phyloP scores from a whole-genome alignment of 1,140 invertebrate genomes.

The Lepidurus arcticus region DNA sequence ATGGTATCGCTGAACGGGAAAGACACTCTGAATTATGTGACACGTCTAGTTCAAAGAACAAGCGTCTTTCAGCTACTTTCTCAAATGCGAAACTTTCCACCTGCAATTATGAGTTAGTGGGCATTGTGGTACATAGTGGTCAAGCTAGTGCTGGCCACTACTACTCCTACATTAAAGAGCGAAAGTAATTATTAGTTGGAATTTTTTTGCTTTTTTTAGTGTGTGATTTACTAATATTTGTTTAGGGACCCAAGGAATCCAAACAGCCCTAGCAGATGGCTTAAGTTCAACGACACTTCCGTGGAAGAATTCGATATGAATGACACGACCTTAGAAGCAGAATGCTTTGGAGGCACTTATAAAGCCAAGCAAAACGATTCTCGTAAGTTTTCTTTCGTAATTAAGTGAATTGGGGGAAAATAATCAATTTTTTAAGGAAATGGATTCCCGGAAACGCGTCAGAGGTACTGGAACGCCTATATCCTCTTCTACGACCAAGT shows the following conservation, averaged over 20 bases:
- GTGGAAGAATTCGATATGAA: constrained; percentile 48
- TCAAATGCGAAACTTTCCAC: constrained; percentile 23
- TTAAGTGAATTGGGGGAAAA: not conserved
- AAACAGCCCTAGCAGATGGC: constrained; percentile 44
- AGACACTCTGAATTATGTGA: constrained; percentile 36
- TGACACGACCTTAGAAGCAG: constrained; percentile 49
- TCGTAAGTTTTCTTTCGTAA: constrained; percentile 39
- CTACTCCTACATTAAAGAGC: constrained; percentile 56
- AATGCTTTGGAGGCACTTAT: constrained; percentile 54
- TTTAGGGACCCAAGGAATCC: constrained; percentile 25
- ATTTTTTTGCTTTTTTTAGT: constrained; percentile 27
- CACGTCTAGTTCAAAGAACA: constrained; percentile 10
- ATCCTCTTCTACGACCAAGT: constrained; percentile 54
- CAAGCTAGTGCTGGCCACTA: constrained; percentile 59
- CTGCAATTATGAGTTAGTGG: constrained; percentile 49
- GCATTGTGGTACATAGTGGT: constrained; percentile 58
- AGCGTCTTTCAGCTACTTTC: constrained; percentile 21
- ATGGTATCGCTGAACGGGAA: constrained; percentile 51
- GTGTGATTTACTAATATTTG: not conserved
- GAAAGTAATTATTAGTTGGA: constrained; percentile 38
- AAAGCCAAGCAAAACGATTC: constrained; percentile 49
- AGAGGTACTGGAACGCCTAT: constrained; percentile 58
- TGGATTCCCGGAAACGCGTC: constrained; percentile 45
- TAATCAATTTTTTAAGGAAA: constrained; percentile 37
- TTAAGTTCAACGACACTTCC: constrained; percentile 58